Evolutionary conservation across 2,888 invertebrate genomes (phyloP), one percentile per base, ranked within the genome.

Genomic region (Andrena praecox): DNA sequence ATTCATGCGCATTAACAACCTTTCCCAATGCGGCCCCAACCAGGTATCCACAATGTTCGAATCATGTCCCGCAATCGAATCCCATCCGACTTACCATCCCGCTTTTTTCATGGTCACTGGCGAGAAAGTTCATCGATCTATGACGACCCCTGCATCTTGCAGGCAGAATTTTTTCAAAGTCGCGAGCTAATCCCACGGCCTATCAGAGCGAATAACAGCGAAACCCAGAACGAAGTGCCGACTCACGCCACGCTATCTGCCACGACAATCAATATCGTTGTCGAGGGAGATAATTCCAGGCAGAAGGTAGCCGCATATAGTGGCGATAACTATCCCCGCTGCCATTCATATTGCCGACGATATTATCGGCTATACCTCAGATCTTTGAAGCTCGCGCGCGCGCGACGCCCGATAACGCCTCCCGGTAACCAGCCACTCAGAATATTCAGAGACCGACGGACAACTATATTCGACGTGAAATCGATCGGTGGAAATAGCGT

Each of bases 221-320:
- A 89, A 85, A 84, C 85, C 76, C 80, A 82, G 84, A 84, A 87
- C 80, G 80, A 84, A 82, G 87, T 86, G 87, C 78, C 86, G 87
- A 86, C 87, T 87, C 87, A 85, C 81, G 86, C 77, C 76, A 69
- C 69, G 79, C 85, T 86, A 86, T 86, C 87, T 80, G 77, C 77
- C 82, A 82, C 82, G 84, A 87, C 85, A 85, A 86, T 87, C 85
- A 87, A 85, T 89, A 87, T 84, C 87, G 87, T 82, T 85, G 86
- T 87, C 85, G 87, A 86, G 86, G 82, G 81, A 86, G 87, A 87
- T 87, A 87, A 87, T 87, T 85, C 87, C 87, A 79, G 82, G 84
- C 85, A 82, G 87, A 82, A 80, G 84, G 77, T 82, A 82, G 80
- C 82, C 82, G 70, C 74, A 75, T 77, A 80, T 77, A 78, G 71